Conservation (phyloP, 1,140 invertebrate genomes). For the Solenopsis fugax region DNA sequence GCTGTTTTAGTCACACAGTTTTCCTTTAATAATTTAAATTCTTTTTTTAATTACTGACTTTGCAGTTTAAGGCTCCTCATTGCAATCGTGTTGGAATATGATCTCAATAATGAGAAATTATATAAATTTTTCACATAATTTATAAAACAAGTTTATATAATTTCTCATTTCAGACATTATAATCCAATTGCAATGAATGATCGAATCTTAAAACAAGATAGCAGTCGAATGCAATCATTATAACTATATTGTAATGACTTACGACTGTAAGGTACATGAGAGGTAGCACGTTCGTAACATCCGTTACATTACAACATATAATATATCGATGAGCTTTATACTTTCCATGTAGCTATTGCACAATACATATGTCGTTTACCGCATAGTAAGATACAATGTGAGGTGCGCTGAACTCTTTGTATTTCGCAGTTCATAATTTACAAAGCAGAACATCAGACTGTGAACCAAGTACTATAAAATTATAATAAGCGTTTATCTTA, state of each 20-base stretch:
- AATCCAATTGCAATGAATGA: background rate
- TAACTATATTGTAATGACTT: background rate
- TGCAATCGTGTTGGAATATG: background rate
- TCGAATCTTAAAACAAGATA: constrained; percentile 6
- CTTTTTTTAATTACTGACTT: background rate
- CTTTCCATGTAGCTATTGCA: constrained; percentile 35
- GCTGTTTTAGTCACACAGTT: constrained; percentile 13
- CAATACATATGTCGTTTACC: constrained; percentile 22
- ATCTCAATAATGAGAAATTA: background rate
- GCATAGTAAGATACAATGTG: constrained; percentile 4
- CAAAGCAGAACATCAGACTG: constrained; percentile 22
- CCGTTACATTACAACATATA: constrained; percentile 36
- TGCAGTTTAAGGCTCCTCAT: background rate
- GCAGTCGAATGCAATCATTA: background rate
- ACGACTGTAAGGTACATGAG: constrained; percentile 47
- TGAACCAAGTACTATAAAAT: constrained; percentile 37
- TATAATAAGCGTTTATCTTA: constrained; percentile 52
- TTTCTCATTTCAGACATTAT: background rate
- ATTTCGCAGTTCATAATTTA: constrained; percentile 29
- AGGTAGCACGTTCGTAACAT: constrained; percentile 61
- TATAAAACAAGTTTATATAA: background rate
- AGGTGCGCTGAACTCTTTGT: constrained; percentile 8
- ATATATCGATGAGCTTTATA: constrained; percentile 18
- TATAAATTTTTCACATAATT: background rate
- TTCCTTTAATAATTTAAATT: constrained; percentile 13